These are phyloP conservation scores for Cydia splendana DNA, from an alignment of 1,140 invertebrate species.

Conservation along the genomic window DNA sequence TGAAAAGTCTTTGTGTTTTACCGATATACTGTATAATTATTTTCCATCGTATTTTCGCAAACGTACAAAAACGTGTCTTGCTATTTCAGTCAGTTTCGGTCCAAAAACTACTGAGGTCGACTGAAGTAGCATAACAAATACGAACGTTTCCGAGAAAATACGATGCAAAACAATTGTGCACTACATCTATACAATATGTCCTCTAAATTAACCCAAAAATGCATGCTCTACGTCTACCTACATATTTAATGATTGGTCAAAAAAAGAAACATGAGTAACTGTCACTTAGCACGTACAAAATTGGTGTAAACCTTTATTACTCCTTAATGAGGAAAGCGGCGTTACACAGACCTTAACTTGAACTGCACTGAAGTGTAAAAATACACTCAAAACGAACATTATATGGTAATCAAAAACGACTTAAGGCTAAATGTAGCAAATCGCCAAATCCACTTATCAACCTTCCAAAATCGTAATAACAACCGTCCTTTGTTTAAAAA, in stretches of 20 bases:
- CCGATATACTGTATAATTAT: too few relatives aligned
- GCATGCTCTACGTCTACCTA: not conserved
- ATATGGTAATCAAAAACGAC: constrained; percentile 9
- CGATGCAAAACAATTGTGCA: too few relatives aligned
- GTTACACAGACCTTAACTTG: not conserved
- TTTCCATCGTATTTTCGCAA: too few relatives aligned
- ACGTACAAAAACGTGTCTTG: too few relatives aligned
- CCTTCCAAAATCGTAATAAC: not conserved
- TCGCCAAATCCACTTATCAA: constrained; percentile 10
- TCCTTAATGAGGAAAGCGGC: constrained; percentile 10
- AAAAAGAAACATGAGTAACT: not conserved
- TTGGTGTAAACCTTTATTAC: not conserved
- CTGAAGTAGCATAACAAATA: too few relatives aligned
- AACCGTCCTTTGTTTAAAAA: not conserved
- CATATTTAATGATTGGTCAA: not conserved
- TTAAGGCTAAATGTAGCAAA: constrained; percentile 23
- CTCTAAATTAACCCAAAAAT: not conserved
- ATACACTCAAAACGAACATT: not conserved
- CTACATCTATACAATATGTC: too few relatives aligned
- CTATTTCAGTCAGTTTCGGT: too few relatives aligned
- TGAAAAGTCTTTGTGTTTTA: too few relatives aligned
- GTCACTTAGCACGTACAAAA: not conserved
- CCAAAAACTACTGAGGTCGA: too few relatives aligned
- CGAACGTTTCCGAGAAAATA: too few relatives aligned
- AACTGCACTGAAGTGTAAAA: constrained; percentile 8